Percentiles rank a stretch among this genome's conserved stretches.
These are phyloP conservation scores for Mesitornis unicolor DNA, from an alignment of 2,113 vertebrate genomes.

Conservation along the genomic window DNA sequence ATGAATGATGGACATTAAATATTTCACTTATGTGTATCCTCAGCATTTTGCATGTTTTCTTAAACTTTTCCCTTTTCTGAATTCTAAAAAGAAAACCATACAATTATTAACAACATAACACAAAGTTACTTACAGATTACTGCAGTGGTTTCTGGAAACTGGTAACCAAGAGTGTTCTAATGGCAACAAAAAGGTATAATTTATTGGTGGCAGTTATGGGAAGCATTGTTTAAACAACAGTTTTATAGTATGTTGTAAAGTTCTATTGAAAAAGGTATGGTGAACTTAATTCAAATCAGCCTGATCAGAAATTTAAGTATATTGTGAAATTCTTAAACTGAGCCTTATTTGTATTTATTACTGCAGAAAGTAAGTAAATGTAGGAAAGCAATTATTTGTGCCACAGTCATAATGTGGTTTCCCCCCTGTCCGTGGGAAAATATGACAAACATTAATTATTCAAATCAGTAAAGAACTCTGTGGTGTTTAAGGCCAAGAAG, in stretches of 20 bases:
- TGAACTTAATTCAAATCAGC: constrained; percentile 47
- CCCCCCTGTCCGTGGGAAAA: not conserved
- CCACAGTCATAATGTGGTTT: constrained; percentile 4
- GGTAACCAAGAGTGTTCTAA: constrained; percentile 34
- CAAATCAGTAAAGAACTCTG: not conserved
- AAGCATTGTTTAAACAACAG: constrained; percentile 57
- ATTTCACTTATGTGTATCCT: constrained; percentile 74
- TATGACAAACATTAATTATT: not conserved
- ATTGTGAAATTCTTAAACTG: constrained; percentile 30
- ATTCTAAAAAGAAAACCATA: constrained; percentile 20
- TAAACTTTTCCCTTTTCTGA: constrained; percentile 62
- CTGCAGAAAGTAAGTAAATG: constrained; percentile 27
- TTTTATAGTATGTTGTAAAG: constrained; percentile 55
- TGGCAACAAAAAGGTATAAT: constrained; percentile 59
- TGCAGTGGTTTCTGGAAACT: constrained; percentile 14
- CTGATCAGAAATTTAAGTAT: constrained; percentile 43
- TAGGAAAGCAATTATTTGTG: not conserved
- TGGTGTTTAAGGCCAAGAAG: not conserved
- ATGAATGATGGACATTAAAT: constrained; percentile 79
- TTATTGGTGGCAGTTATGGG: constrained; percentile 53
- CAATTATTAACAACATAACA: not conserved
- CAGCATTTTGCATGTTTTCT: constrained; percentile 79
- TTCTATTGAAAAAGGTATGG: constrained; percentile 30
- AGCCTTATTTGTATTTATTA: not conserved
- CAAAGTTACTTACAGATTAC: constrained; percentile 8